These are phyloP conservation scores for Sitobion miscanthi DNA, from an alignment of 1,140 invertebrate genomes.

Conservation along the genomic window DNA sequence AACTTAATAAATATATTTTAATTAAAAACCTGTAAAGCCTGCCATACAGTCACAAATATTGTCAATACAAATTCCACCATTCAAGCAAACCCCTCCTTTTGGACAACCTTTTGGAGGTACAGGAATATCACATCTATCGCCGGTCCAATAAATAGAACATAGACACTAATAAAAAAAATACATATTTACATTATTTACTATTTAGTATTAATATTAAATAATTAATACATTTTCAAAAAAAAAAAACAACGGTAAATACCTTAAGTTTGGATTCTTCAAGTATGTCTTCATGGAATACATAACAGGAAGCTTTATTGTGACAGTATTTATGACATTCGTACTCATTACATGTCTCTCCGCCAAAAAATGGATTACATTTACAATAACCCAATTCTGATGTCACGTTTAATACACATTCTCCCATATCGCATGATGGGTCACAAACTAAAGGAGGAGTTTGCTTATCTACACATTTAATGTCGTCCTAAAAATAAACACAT, in stretches of 20 bases:
- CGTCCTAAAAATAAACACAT: slow-evolving; percentile 11
- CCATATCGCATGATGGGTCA: slow-evolving; percentile 35
- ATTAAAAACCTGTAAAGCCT: slow-evolving; percentile 63
- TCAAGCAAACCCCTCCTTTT: slow-evolving; percentile 62
- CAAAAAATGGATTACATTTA: slow-evolving; percentile 46
- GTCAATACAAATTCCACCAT: slow-evolving; percentile 67
- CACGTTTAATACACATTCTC: slow-evolving; percentile 27
- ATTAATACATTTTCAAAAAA: background rate
- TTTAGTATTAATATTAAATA: background rate
- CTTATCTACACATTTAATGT: slow-evolving; percentile 35
- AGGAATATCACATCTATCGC: slow-evolving; percentile 71
- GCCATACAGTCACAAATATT: slow-evolving; percentile 64
- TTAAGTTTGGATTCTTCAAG: slow-evolving; percentile 28
- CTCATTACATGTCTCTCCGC: slow-evolving; percentile 21
- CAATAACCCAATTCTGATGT: slow-evolving; percentile 16
- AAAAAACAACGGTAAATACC: background rate
- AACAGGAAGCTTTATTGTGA: slow-evolving; percentile 52
- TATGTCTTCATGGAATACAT: slow-evolving; percentile 25
- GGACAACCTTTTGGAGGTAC: slow-evolving; percentile 61
- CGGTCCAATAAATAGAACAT: slow-evolving; percentile 72
- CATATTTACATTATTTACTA: background rate
- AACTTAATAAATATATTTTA: background rate
- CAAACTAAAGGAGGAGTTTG: slow-evolving; percentile 23
- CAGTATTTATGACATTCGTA: slow-evolving; percentile 34
- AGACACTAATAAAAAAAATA: slow-evolving; percentile 64